Evolutionary conservation across 1,140 invertebrate species (phyloP).

Genomic region (Lepidotrigona ventralis): DNA sequence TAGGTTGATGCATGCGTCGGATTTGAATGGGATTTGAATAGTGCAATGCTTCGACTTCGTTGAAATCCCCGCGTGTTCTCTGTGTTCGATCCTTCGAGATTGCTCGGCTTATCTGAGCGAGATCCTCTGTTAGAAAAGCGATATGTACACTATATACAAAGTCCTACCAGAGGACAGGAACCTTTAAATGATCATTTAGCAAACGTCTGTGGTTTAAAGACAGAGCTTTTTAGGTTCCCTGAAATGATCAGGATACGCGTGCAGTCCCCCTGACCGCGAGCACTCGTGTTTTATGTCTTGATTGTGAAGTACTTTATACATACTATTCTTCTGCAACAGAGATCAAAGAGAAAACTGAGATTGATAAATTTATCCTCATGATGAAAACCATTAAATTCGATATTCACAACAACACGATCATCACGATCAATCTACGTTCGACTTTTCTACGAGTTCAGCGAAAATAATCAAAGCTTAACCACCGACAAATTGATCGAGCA

Average conservation of each 20-base stretch:
- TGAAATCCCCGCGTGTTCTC: conserved; percentile 26
- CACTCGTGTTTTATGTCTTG: conserved; percentile 75
- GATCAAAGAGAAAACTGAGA: not conserved
- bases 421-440: not conserved
- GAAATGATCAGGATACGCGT: conserved; percentile 77
- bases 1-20: conserved; percentile 27
- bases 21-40: conserved; percentile 5
- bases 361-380: not conserved
- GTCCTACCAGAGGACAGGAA: conserved; percentile 65
- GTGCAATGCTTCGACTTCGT: conserved; percentile 22
- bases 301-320: conserved; percentile 74
- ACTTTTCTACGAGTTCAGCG: not conserved
- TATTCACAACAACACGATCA: too few relatives aligned
- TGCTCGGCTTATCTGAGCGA: conserved; percentile 34
- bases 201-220: conserved; percentile 50
- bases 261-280: conserved; percentile 73
- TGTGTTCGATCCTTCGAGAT: conserved; percentile 22
- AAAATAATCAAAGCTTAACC: not conserved
- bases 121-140: conserved; percentile 47
- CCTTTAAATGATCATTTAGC: conserved; percentile 58
- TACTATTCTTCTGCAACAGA: conserved; percentile 76
- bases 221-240: conserved; percentile 69
- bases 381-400: not conserved
- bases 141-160: conserved; percentile 78
- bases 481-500: not conserved